Base-by-base conservation (phyloP, 2,113 vertebrate species). In the Pantherophis guttatus region DNA sequence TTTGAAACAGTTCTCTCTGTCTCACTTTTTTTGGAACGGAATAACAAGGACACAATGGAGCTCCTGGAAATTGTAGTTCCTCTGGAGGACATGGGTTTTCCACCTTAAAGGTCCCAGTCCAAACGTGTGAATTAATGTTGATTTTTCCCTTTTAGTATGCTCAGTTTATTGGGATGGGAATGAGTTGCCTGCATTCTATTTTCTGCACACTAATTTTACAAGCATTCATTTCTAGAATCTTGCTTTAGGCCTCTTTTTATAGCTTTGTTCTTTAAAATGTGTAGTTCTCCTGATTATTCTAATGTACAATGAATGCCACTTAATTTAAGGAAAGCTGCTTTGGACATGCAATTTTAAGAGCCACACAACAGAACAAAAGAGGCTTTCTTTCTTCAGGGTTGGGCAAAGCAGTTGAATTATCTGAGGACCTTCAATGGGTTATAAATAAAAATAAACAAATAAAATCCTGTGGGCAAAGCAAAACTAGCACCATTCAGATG, bases 291-390 rank as follows among this genome's bases (percentile, higher is more conserved):
- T 97, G 96, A 97, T 97, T 97, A 97, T 97, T 96, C 94, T 95
- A 98, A 97, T 55, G 24, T 93, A 96, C 95, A 92, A 91, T 93
- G 97, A 97, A 98, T 94, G 96, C 95, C 96, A 97, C 96, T 97
- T 97, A 98, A 97, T 97, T 98, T 96, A 96, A 95, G 94, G 96
- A 95, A 97, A 97, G 97, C 96, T 97, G 95, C 96, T 96, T 93
- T 94, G 95, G 97, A 97, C 89, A 0, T 91, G 92, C 93, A 94
- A 94, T 96, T 94, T 97, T 97, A 96, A 96, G 97, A 97, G 95
- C 94, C 87, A 88, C 96, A 96, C 96, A 97, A 98, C 95, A 94
- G 97, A 97, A 98, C 94, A 94, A 91, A 97, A 95, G 86, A 95
- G 93, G 87, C 54, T 97, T 97, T 96, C 94, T 97, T 97, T 97